These are phyloP conservation scores for Phrynosoma blainvillii DNA, from an alignment of 2,113 vertebrate genomes.

Conservation along the genomic window DNA sequence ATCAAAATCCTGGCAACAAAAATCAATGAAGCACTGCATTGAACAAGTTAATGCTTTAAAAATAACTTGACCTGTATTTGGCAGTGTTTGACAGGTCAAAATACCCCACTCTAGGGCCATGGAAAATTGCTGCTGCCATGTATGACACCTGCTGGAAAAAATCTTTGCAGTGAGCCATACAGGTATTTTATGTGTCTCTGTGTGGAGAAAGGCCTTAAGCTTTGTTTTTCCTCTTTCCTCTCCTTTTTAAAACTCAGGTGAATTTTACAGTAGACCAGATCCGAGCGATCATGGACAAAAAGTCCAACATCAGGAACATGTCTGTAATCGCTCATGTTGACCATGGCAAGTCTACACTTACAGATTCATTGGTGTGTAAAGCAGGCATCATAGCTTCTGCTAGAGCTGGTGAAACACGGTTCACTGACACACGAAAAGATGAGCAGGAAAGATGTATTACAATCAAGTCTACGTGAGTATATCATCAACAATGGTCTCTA, in stretches of 20 bases:
- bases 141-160: not conserved
- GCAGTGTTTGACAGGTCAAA: not conserved
- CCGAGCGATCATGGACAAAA: constrained; percentile 68
- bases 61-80: not conserved
- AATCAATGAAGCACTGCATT: not conserved
- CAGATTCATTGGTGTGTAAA: constrained; percentile 62
- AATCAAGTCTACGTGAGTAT: constrained; percentile 58
- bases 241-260: constrained; percentile 40
- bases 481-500: not conserved
- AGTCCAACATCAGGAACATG: constrained; percentile 72
- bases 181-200: not conserved
- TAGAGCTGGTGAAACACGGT: constrained; percentile 54
- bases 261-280: constrained; percentile 71
- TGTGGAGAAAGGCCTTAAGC: not conserved
- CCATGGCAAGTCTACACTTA: constrained; percentile 69
- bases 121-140: not conserved
- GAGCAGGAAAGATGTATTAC: constrained; percentile 68
- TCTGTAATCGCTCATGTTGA: constrained; percentile 69
- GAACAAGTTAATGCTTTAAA: not conserved
- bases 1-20: not conserved
- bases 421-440: constrained; percentile 68
- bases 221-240: constrained; percentile 2
- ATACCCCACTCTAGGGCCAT: not conserved
- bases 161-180: not conserved
- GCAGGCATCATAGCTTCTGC: constrained; percentile 60